Conservation (phyloP, 1,140 invertebrate species). For the Drosophila sp. region DNA sequence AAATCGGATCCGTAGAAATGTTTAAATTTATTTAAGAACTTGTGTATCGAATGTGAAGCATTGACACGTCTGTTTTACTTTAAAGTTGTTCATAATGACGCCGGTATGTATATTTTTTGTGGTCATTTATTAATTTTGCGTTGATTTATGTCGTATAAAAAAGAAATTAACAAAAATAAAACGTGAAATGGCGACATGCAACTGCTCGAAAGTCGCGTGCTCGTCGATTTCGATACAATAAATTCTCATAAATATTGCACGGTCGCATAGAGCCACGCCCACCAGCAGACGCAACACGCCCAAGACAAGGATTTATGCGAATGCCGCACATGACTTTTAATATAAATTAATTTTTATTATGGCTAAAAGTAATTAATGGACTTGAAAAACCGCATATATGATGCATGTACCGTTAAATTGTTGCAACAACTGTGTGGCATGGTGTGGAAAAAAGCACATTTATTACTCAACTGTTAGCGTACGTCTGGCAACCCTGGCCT, state of each 20-base stretch:
- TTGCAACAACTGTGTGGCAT: conserved; percentile 20
- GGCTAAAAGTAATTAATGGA: conserved; percentile 81
- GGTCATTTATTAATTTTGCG: conserved; percentile 76
- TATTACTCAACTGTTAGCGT: conserved; percentile 30
- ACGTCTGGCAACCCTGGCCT: conserved; percentile 4
- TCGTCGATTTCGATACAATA: conserved; percentile 77
- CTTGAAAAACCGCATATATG: conserved; percentile 69
- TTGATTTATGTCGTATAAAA: conserved; percentile 66
- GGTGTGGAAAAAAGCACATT: conserved; percentile 11
- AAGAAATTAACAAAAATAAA: conserved; percentile 25
- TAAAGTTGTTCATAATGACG: conserved; percentile 72
- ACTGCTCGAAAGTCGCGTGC: conserved; percentile 60
- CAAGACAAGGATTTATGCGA: conserved; percentile 79
- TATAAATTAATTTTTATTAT: conserved; percentile 83
- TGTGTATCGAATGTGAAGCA: conserved; percentile 35
- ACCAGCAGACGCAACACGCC: conserved; percentile 22
- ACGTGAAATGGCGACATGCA: conserved; percentile 36
- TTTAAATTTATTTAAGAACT: conserved; percentile 55
- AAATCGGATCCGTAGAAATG: conserved; percentile 40
- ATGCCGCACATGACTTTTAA: conserved; percentile 72
- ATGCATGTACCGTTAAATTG: conserved; percentile 65
- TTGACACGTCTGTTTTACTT: conserved; percentile 74
- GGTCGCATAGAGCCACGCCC: conserved; percentile 42
- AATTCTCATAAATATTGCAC: conserved; percentile 75
- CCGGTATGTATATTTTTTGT: conserved; percentile 48